phyloP scores from a whole-genome alignment of 2,888 invertebrate genomes.

The Hipparchia semele region DNA sequence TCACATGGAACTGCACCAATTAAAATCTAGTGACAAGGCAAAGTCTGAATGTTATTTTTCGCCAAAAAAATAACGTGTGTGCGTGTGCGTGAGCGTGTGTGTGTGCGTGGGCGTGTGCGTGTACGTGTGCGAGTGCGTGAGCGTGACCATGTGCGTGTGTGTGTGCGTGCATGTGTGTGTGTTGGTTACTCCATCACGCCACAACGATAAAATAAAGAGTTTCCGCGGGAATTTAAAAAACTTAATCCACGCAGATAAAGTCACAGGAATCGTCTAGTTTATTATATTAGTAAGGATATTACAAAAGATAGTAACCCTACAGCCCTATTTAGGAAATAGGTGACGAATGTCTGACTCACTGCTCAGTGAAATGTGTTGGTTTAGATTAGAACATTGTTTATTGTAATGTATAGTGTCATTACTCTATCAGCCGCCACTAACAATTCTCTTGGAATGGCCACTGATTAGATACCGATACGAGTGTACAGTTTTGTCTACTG shows the following conservation, averaged over 20 bases:
- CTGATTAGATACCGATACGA: slow-evolving; percentile 40
- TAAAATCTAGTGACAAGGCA: not conserved
- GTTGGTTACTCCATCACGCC: not conserved
- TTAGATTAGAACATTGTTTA: slow-evolving; percentile 46
- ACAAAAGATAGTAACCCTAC: slow-evolving; percentile 14
- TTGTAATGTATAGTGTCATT: slow-evolving; percentile 45
- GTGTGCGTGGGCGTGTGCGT: too few relatives aligned
- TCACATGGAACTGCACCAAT: not conserved
- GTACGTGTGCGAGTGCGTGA: too few relatives aligned
- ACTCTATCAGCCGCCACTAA: slow-evolving; percentile 40
- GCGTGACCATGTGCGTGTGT: too few relatives aligned
- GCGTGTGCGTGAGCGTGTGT: too few relatives aligned
- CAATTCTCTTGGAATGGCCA: slow-evolving; percentile 31
- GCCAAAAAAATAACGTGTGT: not conserved
- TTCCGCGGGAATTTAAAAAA: too few relatives aligned
- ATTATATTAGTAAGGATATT: too few relatives aligned
- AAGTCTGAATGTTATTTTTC: not conserved
- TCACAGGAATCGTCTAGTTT: too few relatives aligned
- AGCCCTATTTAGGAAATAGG: slow-evolving; percentile 18
- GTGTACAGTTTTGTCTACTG: slow-evolving; percentile 24
- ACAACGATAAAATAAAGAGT: too few relatives aligned
- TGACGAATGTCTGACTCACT: slow-evolving; percentile 47
- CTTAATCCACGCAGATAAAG: too few relatives aligned
- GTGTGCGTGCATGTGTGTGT: too few relatives aligned
- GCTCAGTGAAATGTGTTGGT: slow-evolving; percentile 37